Evolutionary conservation across 2,888 invertebrate species (phyloP).

Genomic region (Hanleya hanleyi): DNA sequence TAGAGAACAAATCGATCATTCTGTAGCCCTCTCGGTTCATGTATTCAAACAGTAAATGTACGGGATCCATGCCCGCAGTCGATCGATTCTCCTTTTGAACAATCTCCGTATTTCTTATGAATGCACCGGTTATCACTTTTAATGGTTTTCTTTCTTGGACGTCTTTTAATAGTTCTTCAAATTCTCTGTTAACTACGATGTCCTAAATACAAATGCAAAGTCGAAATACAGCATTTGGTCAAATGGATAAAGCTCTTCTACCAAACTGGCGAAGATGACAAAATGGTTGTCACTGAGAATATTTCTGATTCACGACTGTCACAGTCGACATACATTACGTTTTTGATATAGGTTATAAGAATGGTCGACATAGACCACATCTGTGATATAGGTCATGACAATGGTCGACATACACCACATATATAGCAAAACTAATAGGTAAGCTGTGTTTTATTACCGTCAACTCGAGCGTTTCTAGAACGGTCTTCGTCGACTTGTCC

Average conservation of each 20-base stretch:
- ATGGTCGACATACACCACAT: too few relatives aligned
- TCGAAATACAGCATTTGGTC: too few relatives aligned
- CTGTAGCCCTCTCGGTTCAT: constrained; percentile 58
- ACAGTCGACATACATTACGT: too few relatives aligned
- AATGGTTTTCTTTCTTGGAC: constrained; percentile 41
- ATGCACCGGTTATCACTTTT: constrained; percentile 44
- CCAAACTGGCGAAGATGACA: too few relatives aligned
- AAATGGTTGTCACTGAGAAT: too few relatives aligned
- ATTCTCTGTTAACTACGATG: constrained; percentile 52
- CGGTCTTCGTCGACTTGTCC: constrained; percentile 42
- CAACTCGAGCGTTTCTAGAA: constrained; percentile 46
- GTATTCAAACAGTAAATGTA: constrained; percentile 53
- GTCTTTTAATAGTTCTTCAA: constrained; percentile 43
- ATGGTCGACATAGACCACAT: too few relatives aligned
- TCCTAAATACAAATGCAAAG: constrained; percentile 49
- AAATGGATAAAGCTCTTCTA: too few relatives aligned
- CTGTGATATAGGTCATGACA: too few relatives aligned
- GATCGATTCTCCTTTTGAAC: constrained; percentile 38
- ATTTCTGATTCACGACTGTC: too few relatives aligned
- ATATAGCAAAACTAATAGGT: too few relatives aligned
- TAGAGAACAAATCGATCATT: constrained; percentile 60
- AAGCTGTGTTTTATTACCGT: too few relatives aligned
- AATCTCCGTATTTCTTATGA: constrained; percentile 41
- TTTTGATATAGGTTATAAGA: too few relatives aligned
- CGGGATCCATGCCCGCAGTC: constrained; percentile 47